Evolutionary conservation across 2,113 vertebrate genomes (phyloP), one percentile per base, ranked within the genome.

Genomic region (Garra rufa): DNA sequence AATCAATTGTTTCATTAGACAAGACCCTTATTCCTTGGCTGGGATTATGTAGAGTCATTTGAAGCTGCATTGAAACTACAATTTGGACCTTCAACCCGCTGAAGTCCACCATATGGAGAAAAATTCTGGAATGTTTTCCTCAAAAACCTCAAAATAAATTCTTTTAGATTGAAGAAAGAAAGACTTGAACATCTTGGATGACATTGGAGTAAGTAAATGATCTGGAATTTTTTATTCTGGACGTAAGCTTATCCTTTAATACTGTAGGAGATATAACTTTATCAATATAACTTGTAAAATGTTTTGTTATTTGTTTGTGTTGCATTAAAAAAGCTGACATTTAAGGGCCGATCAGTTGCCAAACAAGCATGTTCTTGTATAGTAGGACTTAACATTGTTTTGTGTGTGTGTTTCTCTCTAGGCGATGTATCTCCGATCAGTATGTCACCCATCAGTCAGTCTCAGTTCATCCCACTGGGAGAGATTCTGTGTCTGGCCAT

Each of bases 381-480:
- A 73, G 14, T 55, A 34, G 15, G 15, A 57, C 30, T 83, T 34
- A 86, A 73, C 15, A 14, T 84, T 8, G 57, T 13, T 85, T 21
- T 55, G 0, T 78, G 11, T 87, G 30, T 86, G 6, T 89, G 28
- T 89, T 38, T 87, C 76, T 87, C 82, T 90, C 70, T 94, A 99
- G 98, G 98, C 97, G 98, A 99, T 98, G 98, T 99, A 88, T 99
- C 98, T 87, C 98, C 98, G 74, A 99, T 99, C 96, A 99, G 96
- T 91, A 99, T 99, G 98, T 99, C 98, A 93, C 98, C 98, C 85
- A 99, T 99, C 95, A 98, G 97, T 93, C 98, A 99, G 88, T 99
- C 98, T 81, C 98, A 99, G 93, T 99, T 99, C 93, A 98, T 99
- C 91, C 98, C 98, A 83, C 96, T 99, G 86, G 97, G 98, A 90